phyloP scores from a whole-genome alignment of 2,888 invertebrate species.

The Epicampocera succincta region DNA sequence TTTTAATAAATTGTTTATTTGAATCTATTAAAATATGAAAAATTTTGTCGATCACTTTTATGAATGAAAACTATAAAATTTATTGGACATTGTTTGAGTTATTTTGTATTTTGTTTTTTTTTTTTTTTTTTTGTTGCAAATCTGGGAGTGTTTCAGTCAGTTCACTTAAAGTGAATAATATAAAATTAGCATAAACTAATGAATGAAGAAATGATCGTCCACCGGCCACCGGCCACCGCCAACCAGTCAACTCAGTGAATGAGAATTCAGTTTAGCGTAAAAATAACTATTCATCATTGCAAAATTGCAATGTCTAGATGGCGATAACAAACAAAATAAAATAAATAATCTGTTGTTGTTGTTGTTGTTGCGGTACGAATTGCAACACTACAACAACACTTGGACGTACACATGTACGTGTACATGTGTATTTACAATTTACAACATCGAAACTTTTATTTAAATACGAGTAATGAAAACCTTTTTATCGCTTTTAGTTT shows the following conservation, averaged over 20 bases:
- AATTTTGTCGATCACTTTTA: not conserved
- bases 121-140: conserved; percentile 10
- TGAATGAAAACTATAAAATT: not conserved
- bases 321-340: conserved; percentile 50
- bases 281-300: conserved; percentile 54
- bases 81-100: conserved; percentile 1
- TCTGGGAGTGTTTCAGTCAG: conserved; percentile 50
- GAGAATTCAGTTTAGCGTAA: conserved; percentile 60
- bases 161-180: conserved; percentile 34
- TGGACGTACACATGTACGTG: too few species aligned
- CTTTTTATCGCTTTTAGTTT: conserved; percentile 46
- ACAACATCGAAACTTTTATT: too few species aligned
- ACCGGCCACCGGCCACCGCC: conserved; percentile 4
- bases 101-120: too few species aligned
- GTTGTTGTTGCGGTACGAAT: not conserved
- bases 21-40: too few species aligned
- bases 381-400: too few species aligned
- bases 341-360: conserved; percentile 25
- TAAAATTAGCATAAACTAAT: conserved; percentile 51
- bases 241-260: conserved; percentile 39
- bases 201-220: conserved; percentile 50
- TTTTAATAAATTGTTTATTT: too few species aligned
- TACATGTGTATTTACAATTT: too few species aligned
- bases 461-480: not conserved
- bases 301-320: conserved; percentile 57